A percentile compares a stretch with the other conserved stretches of the same genome.
Evolutionary conservation across 2,888 invertebrate genomes (phyloP).

Genomic region (Lepeophtheirus nordmannii): DNA sequence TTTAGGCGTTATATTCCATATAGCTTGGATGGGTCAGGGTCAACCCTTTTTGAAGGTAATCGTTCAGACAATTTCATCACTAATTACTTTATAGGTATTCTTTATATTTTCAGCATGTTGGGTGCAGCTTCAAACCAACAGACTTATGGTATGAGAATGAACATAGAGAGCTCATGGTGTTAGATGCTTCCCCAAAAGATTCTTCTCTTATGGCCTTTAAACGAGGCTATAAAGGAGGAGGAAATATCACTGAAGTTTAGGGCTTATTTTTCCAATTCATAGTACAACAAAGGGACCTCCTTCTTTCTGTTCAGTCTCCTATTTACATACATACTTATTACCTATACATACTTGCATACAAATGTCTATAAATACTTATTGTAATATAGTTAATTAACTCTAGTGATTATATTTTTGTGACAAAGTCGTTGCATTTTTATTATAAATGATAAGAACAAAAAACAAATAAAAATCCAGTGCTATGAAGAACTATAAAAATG

Average conservation of each 20-base stretch:
- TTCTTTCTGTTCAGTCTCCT: not conserved
- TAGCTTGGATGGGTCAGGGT: constrained; percentile 5
- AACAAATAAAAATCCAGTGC: no score
- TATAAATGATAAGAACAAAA: no score
- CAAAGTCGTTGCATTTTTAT: no score
- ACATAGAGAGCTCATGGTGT: constrained; percentile 7
- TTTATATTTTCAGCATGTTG: constrained; percentile 8
- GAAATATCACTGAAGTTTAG: constrained; percentile 15
- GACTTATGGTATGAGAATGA: constrained; percentile 18
- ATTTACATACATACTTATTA: not conserved
- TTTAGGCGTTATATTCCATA: constrained; percentile 5
- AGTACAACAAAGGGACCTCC: constrained; percentile 5
- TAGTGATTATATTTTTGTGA: no score
- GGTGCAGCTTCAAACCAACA: constrained; percentile 16
- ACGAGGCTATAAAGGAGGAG: not conserved
- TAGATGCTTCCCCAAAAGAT: constrained; percentile 12
- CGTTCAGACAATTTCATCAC: not conserved
- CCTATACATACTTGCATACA: no score
- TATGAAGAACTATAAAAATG: no score
- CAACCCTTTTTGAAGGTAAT: constrained; percentile 12
- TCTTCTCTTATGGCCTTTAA: constrained; percentile 8
- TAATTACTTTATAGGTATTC: not conserved
- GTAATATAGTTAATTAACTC: no score
- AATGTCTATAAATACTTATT: no score
- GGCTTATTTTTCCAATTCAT: not conserved